Percentiles rank a stretch among this genome's conserved stretches.
Evolutionary conservation across 2,113 vertebrate genomes (phyloP).

Genomic region (Dendropsophus ebraccatus): DNA sequence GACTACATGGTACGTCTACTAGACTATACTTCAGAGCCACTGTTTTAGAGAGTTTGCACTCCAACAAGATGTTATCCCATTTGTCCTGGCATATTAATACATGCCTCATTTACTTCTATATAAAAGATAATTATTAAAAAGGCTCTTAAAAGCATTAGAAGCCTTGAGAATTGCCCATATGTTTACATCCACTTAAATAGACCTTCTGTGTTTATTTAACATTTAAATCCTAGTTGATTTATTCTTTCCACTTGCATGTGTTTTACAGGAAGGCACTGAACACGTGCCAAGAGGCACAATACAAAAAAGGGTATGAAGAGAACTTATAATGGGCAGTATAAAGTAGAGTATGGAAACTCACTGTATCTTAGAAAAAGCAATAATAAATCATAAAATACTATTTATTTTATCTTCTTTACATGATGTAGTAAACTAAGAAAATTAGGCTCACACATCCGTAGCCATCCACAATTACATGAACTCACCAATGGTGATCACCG

Average conservation of each 20-base stretch:
- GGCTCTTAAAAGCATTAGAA: conserved; percentile 48
- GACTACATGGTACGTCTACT: conserved; percentile 7
- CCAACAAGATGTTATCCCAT: conserved; percentile 46
- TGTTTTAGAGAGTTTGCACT: conserved; percentile 11
- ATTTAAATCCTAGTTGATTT: conserved; percentile 53
- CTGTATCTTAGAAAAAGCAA: not conserved
- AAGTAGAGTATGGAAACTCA: not conserved
- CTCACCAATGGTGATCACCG: too few relatives aligned
- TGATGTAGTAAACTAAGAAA: not conserved
- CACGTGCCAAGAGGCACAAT: conserved; percentile 21
- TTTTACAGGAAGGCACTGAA: conserved; percentile 34
- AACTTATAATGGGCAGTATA: not conserved
- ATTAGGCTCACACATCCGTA: too few relatives aligned
- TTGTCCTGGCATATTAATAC: conserved; percentile 48
- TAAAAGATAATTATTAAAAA: conserved; percentile 52
- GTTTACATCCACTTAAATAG: conserved; percentile 51
- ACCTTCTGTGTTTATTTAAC: conserved; percentile 56
- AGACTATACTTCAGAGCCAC: conserved; percentile 19
- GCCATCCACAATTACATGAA: too few relatives aligned
- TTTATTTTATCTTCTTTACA: not conserved
- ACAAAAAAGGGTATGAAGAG: not conserved
- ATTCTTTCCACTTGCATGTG: conserved; percentile 42
- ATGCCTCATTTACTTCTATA: conserved; percentile 44
- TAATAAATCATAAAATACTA: not conserved
- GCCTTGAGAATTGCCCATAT: conserved; percentile 41